phyloP scores from a whole-genome alignment of 2,797 vertebrate species.

The Urocyon cinereoargenteus region DNA sequence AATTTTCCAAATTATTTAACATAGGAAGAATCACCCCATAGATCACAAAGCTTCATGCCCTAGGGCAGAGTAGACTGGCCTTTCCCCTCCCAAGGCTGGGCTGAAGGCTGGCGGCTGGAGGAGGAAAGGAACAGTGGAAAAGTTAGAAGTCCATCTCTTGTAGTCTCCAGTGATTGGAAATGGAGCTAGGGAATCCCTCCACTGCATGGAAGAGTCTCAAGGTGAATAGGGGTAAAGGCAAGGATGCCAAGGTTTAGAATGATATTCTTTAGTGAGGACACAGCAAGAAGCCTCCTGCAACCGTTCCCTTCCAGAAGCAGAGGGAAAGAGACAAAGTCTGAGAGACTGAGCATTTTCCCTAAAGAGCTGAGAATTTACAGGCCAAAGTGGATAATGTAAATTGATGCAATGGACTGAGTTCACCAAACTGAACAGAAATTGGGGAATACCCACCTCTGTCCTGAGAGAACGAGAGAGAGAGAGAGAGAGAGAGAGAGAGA shows the following conservation, averaged over 20 bases:
- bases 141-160: not conserved
- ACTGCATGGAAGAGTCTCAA: fast-evolving
- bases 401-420: not conserved
- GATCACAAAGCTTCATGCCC: not conserved
- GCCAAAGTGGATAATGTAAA: not conserved
- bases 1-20: not conserved
- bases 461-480: not conserved
- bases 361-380: not conserved
- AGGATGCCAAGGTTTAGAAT: not conserved
- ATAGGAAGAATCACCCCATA: not conserved
- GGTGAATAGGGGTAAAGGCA: fast-evolving
- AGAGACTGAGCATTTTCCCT: not conserved
- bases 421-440: not conserved
- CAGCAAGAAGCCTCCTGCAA: not conserved
- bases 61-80: not conserved
- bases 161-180: not conserved
- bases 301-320: not conserved
- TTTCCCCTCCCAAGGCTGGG: not conserved
- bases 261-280: not conserved
- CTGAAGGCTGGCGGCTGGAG: fast-evolving
- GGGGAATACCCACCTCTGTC: not conserved
- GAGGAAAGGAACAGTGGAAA: not conserved
- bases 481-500: not conserved
- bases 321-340: not conserved
- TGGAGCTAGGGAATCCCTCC: not conserved